phyloP scores from a whole-genome alignment of 2,113 vertebrate species.

The Oriolus oriolus region DNA sequence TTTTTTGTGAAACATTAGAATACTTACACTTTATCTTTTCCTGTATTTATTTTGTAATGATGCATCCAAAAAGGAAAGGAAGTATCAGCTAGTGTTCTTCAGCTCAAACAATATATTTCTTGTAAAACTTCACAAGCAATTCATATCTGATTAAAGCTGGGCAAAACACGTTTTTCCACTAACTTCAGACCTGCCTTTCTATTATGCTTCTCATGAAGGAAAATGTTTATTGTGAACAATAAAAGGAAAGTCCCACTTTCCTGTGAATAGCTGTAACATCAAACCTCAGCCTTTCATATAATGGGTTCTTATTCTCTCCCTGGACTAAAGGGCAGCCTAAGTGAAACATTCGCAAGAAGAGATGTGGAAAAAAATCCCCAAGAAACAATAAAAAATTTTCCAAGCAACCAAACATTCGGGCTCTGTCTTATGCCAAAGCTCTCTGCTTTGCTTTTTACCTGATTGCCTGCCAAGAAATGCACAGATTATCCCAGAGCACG shows the following conservation, averaged over 20 bases:
- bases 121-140: background rate
- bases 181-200: conserved; percentile 8
- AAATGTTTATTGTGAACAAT: conserved; percentile 46
- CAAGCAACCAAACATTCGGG: background rate
- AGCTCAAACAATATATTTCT: background rate
- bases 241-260: conserved; percentile 40
- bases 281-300: conserved; percentile 10
- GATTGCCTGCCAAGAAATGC: conserved; percentile 5
- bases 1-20: background rate
- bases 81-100: background rate
- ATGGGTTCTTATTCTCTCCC: background rate
- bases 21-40: background rate
- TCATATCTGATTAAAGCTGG: conserved; percentile 5
- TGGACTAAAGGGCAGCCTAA: background rate
- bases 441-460: background rate
- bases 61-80: background rate
- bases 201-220: conserved; percentile 15
- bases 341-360: conserved; percentile 20
- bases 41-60: background rate
- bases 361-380: background rate
- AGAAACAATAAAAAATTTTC: background rate
- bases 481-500: background rate
- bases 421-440: background rate
- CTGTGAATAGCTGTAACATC: conserved; percentile 21
- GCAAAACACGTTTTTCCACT: background rate